Evolutionary conservation across 2,113 vertebrate species (phyloP).

Genomic region (Alexandromys fortis): DNA sequence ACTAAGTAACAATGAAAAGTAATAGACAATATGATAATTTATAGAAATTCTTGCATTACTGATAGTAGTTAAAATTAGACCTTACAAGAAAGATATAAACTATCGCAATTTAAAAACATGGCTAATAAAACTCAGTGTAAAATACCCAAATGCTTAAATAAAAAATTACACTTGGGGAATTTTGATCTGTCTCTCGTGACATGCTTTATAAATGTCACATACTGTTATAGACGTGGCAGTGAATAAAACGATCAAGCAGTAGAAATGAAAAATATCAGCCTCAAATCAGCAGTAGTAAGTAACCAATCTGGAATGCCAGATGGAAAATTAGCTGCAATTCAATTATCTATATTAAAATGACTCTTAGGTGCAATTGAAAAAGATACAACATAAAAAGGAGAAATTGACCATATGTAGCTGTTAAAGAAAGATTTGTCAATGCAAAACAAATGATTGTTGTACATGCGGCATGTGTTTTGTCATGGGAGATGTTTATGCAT

Average conservation of each 20-base stretch:
- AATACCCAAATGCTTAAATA: neutral
- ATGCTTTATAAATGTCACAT: constrained; percentile 65
- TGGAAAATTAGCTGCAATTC: constrained; percentile 83
- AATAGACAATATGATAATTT: neutral
- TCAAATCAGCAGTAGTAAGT: constrained; percentile 68
- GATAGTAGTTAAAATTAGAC: neutral
- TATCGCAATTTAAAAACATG: neutral
- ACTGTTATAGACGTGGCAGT: constrained; percentile 59
- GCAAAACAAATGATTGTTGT: constrained; percentile 65
- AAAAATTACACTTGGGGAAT: neutral
- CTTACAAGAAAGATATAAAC: neutral
- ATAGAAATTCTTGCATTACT: neutral
- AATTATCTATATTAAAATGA: constrained; percentile 84
- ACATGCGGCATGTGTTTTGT: constrained; percentile 31
- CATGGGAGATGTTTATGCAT: constrained; percentile 40
- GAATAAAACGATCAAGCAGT: constrained; percentile 74
- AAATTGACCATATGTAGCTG: constrained; percentile 79
- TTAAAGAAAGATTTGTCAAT: constrained; percentile 69
- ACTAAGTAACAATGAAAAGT: neutral
- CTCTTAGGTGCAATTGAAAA: constrained; percentile 80
- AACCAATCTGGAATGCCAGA: constrained; percentile 81
- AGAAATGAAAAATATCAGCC: constrained; percentile 72
- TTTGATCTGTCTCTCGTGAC: constrained; percentile 52
- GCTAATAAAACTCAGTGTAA: neutral
- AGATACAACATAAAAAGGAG: constrained; percentile 72